These are phyloP conservation scores for Drosophila bunnanda DNA, from an alignment of 2,888 invertebrate genomes.

Conservation along the genomic window DNA sequence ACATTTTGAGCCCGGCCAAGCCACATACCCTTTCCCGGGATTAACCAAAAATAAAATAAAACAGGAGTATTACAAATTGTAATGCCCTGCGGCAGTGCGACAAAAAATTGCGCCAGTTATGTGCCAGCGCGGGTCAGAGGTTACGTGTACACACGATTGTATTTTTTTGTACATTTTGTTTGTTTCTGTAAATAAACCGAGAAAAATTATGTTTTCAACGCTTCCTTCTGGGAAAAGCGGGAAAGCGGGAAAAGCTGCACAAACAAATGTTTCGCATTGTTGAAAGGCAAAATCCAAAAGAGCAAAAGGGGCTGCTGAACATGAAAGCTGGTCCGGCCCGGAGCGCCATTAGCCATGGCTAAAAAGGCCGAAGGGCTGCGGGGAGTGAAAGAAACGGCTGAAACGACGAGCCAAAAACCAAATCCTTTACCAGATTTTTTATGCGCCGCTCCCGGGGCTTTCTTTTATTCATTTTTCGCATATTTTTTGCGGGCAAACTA, in stretches of 20 bases:
- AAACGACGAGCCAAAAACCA: conserved; percentile 46
- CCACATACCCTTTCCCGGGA: not conserved
- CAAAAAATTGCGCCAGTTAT: conserved; percentile 38
- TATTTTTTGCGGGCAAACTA: conserved; percentile 45
- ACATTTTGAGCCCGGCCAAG: not conserved
- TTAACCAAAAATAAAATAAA: not conserved
- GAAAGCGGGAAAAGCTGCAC: conserved; percentile 55
- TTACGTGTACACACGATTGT: conserved; percentile 29
- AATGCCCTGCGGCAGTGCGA: conserved; percentile 35
- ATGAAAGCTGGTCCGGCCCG: conserved; percentile 56
- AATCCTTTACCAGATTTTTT: conserved; percentile 62
- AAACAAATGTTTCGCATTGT: conserved; percentile 79
- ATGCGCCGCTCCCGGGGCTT: conserved; percentile 57
- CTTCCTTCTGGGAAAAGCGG: conserved; percentile 13
- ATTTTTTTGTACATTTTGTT: conserved; percentile 12
- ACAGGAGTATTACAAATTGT: conserved; percentile 21
- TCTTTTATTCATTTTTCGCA: conserved; percentile 33
- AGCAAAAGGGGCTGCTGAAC: conserved; percentile 44
- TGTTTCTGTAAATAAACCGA: conserved; percentile 38
- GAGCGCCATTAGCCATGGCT: conserved; percentile 71
- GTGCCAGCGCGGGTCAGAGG: not conserved
- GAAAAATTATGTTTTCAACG: conserved; percentile 63
- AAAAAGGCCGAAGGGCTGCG: conserved; percentile 36
- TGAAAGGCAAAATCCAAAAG: conserved; percentile 52
- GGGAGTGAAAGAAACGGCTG: conserved; percentile 17